Evolutionary conservation across 2,888 invertebrate species (phyloP), one percentile per base, ranked within the genome.

Genomic region (Meloe dianella): DNA sequence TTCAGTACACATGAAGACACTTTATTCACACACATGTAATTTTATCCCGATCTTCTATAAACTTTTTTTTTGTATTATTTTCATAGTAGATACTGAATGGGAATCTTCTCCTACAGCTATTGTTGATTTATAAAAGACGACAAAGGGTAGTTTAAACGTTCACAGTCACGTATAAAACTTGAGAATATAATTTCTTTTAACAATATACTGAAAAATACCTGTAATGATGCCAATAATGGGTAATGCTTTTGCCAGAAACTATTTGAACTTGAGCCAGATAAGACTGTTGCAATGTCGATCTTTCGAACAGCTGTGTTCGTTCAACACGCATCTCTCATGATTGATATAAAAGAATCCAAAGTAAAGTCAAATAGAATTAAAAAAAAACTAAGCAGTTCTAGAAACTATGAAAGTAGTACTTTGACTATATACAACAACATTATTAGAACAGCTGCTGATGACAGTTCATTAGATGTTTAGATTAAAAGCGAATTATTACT

Each of bases 261-360:
- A 64, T 32, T 57, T 66, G 66, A 69, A 66, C 69, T 64, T 66
- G 64, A 69, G 66, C 69, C 69, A 67, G 66, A 38, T 54, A 51
- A 61, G 17, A 17, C 6, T 41, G n/a, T 64, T 60, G 64, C 66
- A 67, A 67, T 67, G 32, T 22, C 69, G 66, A 67, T 69, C 60
- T 69, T 69, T 66, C 64, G 69, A n/a, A n/a, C 64, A 51, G 57
- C 60, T 64, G 64, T 58, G 61, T 59, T 61, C 64, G 47, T 20
- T 41, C 65, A 64, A 67, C 47, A n/a, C n/a, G n/a, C n/a, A n/a
- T 47, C 35, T 14, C 12, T 41, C 5, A 6, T 17, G 41, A 17
- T 41, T 47, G 20, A 41, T 47, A 41, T 47, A 47, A 47, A 47
- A 22, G 20, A 20, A 22, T 10, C 47, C 9, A 22, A 20, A 47